These are phyloP conservation scores for Rostratula benghalensis DNA, from an alignment of 2,113 vertebrate genomes.

Conservation along the genomic window DNA sequence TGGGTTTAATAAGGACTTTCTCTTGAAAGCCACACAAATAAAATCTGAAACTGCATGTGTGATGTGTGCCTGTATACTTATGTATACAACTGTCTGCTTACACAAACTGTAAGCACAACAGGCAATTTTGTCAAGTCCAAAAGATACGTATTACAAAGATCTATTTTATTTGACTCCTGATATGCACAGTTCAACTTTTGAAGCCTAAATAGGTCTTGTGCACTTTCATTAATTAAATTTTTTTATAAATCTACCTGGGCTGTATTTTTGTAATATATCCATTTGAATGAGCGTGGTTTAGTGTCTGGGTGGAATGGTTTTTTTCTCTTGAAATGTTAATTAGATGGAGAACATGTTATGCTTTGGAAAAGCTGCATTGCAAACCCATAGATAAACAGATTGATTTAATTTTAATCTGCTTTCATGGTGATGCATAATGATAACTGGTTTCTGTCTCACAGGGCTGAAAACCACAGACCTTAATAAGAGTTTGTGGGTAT, in stretches of 20 bases:
- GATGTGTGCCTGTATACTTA: rapidly evolving
- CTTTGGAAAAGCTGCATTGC: constrained; percentile 57
- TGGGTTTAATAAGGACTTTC: neutral
- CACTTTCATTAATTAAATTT: constrained; percentile 69
- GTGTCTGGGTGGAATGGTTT: neutral
- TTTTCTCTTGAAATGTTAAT: constrained; percentile 73
- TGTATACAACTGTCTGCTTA: neutral
- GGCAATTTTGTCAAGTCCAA: neutral
- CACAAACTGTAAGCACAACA: neutral
- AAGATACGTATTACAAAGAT: neutral
- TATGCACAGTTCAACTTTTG: neutral
- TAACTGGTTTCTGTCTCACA: constrained; percentile 70
- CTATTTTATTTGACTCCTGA: neutral
- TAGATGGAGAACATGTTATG: constrained; percentile 61
- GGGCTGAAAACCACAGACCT: constrained; percentile 69
- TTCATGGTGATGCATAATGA: constrained; percentile 75
- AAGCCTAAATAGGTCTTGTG: constrained; percentile 7
- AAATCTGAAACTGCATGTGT: neutral
- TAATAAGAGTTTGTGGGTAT: constrained; percentile 71
- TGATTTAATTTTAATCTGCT: constrained; percentile 81
- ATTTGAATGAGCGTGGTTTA: constrained; percentile 35
- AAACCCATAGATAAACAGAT: constrained; percentile 77
- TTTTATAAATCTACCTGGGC: constrained; percentile 50
- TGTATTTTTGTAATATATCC: constrained; percentile 47
- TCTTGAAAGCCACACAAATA: neutral